Percentiles rank a stretch among this genome's conserved stretches.
These are phyloP conservation scores for Pygocentrus nattereri DNA, from an alignment of 2,797 vertebrate genomes.

Conservation along the genomic window DNA sequence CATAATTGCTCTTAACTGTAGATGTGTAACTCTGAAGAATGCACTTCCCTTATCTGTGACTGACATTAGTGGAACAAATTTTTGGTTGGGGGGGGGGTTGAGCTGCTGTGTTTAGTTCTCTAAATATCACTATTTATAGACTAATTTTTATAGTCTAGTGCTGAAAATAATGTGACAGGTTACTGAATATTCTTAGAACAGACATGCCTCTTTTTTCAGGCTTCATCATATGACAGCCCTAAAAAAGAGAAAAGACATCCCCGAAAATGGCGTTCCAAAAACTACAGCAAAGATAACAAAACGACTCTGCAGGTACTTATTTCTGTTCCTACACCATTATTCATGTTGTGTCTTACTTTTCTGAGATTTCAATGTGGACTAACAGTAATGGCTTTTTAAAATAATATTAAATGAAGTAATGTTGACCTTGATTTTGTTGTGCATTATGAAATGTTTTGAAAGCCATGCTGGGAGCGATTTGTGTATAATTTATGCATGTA, in stretches of 20 bases:
- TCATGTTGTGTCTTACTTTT: not conserved
- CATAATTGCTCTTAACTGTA: conserved; percentile 20
- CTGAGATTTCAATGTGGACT: not conserved
- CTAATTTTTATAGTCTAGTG: not conserved
- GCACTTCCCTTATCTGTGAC: not conserved
- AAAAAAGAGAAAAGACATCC: conserved; percentile 94
- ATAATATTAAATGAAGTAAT: not conserved
- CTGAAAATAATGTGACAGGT: not conserved
- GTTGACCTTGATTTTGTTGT: not conserved
- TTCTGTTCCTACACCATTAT: not conserved
- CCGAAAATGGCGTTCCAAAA: conserved; percentile 91
- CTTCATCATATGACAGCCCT: conserved; percentile 90
- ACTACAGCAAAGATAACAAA: conserved; percentile 93
- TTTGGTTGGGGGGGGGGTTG: not conserved
- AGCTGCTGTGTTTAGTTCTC: not conserved
- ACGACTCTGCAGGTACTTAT: conserved; percentile 88
- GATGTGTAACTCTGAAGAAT: not conserved
- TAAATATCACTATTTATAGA: not conserved
- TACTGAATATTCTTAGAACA: not conserved
- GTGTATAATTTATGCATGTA: too few relatives aligned
- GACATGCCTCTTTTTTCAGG: conserved; percentile 69
- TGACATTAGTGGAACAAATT: not conserved
- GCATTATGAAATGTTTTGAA: not conserved
- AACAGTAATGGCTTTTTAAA: not conserved
- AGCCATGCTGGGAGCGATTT: not conserved